Conservation (phyloP, 2,797 vertebrate species). For the Salarias fasciatus region DNA sequence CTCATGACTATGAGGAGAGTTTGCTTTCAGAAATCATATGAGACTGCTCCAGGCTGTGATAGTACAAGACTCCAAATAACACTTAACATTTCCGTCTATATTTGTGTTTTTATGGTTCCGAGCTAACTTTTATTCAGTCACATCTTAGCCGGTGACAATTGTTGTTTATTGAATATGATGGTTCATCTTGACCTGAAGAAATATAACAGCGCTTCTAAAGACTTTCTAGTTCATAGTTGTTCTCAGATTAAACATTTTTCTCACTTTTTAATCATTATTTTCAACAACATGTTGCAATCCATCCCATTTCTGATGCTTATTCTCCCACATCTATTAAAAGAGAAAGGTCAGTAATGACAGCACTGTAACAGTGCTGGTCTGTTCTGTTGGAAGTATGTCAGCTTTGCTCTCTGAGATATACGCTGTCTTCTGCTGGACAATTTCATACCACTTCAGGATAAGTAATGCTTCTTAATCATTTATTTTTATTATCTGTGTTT, state of each 20-base stretch:
- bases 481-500: too few relatives aligned
- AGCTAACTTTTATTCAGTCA: conserved; percentile 12
- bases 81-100: conserved; percentile 40
- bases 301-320: too few relatives aligned
- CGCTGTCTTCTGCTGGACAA: too few relatives aligned
- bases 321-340: not conserved
- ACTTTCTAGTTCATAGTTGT: too few relatives aligned
- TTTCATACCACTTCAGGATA: too few relatives aligned
- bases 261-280: too few relatives aligned
- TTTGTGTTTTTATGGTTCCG: conserved; percentile 26
- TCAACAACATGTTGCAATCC: too few relatives aligned
- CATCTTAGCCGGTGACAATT: conserved; percentile 9
- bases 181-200: too few relatives aligned
- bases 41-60: conserved; percentile 63
- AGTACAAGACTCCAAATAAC: conserved; percentile 43
- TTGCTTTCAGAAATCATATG: conserved; percentile 74
- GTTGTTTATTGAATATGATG: not conserved
- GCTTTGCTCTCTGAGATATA: not conserved
- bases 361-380: not conserved
- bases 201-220: too few relatives aligned
- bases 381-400: conserved; percentile 4
- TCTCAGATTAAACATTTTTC: too few relatives aligned
- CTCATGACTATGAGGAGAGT: conserved; percentile 72
- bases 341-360: not conserved
- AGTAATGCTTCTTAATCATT: too few relatives aligned